Percentiles rank a stretch among this genome's conserved stretches.
These are phyloP conservation scores for Caerostris extrusa DNA, from an alignment of 1,140 invertebrate species.

Conservation along the genomic window DNA sequence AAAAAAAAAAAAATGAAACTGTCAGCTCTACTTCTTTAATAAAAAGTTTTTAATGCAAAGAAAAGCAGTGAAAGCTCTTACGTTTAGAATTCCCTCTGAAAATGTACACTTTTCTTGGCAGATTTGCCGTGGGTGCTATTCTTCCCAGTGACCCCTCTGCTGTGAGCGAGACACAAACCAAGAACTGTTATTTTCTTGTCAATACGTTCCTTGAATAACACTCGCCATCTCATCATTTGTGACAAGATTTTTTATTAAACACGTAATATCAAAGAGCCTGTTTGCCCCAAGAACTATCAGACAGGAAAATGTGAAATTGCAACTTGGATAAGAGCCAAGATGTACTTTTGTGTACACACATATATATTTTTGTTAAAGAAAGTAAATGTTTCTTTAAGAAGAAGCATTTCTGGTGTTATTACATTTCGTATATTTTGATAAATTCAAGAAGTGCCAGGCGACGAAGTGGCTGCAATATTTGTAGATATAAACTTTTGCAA, in stretches of 20 bases:
- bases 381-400: not conserved
- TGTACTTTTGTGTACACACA: not conserved
- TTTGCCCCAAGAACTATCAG: not conserved
- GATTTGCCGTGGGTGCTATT: not conserved
- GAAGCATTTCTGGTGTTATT: not conserved
- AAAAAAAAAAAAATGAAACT: not conserved
- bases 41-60: not conserved
- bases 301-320: not conserved
- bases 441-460: no score
- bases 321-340: conserved; percentile 6
- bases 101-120: not conserved
- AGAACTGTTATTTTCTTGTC: conserved; percentile 39
- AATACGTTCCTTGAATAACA: conserved; percentile 7
- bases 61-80: not conserved
- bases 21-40: not conserved
- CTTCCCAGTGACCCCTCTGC: not conserved
- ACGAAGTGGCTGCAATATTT: no score
- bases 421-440: not conserved
- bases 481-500: no score
- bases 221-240: conserved; percentile 17
- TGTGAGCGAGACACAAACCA: not conserved
- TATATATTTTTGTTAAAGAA: not conserved
- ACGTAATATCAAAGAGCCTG: conserved; percentile 14
- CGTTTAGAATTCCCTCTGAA: not conserved
- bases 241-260: conserved; percentile 54